Evolutionary conservation across 2,113 vertebrate species (phyloP), one percentile per base, ranked within the genome.

Genomic region (Cephalophus harveyi): DNA sequence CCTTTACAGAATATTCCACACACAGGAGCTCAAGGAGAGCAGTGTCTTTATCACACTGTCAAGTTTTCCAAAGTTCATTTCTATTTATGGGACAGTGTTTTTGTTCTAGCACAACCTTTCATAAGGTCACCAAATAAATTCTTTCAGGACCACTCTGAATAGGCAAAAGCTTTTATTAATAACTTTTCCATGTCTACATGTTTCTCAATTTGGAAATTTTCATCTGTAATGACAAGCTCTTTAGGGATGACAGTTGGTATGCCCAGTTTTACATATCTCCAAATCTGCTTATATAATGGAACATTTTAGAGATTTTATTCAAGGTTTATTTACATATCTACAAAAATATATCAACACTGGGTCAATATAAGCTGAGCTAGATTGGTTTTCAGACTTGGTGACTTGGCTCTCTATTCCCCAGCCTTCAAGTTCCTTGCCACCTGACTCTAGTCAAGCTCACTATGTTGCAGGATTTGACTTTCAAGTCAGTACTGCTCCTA

Each of bases 141-240:
- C 74, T 98, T 98, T 98, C 83, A 97, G 91, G 95, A 83, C 16
- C 81, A 96, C 89, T 91, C 25, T 81, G 48, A 92, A 86, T 83
- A 98, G 95, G 67, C 50, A 78, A 95, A 92, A 71, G 92, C 59
- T 86, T 97, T 84, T 92, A 76, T 76, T 76, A 43, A 43, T 76
- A 96, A 95, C 36, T 57, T 92, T 94, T 36, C 54, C 9, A 3
- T 33, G 93, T 91, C 94, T 94, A 67, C 64, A 83, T 91, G 88
- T 78, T 54, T 28, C 59, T 46, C 19, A 4, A 95, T 81, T 52
- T 59, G 54, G 52, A 97, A 81, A 97, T 33, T 60, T 89, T 88
- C 71, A 97, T 52, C 17, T 97, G 12, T 67, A 95, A 85, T 27
- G 16, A 81, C n/a, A 52, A 97, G 62, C 60, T 62, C 62, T 94